Base-by-base conservation (phyloP, 2,888 invertebrate genomes). In the Lasioglossum morio region DNA sequence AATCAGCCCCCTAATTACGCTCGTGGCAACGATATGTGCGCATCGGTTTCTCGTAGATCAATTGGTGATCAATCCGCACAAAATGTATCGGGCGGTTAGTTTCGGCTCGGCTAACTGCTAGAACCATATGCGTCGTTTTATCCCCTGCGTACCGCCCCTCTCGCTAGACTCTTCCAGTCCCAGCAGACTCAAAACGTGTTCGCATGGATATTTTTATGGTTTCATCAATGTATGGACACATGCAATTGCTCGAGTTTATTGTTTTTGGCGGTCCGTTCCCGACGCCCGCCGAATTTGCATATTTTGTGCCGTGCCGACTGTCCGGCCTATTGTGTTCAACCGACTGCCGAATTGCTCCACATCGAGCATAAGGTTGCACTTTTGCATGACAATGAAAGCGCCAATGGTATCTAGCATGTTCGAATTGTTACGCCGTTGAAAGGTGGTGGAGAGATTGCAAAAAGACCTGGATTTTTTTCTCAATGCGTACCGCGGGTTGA, bases 141-240 rank as follows among this genome's bases (percentile, higher is more conserved):
- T 77, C 77, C 57, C 63, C 82, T 23, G 48, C 57, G 86, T 7
- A 74, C 72, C 79, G 23, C 70, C 79, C 69, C 57, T 57, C 81
- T 78, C 79, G 12, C 37, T 70, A 30, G 34, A 72, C 81, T 73
- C 70, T 82, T 81, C 66, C 48, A 72, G 77, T 73, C 80, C 46
- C 82, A 60, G 37, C 79, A 75, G 73, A 34, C 57, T 3, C 79
- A 63, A 77, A 80, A 66, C 91, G 86, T 91, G 91, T 91, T 87
- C 88, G 80, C 89, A 81, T 84, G 85, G 92, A 92, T 93, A 93
- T 93, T 94, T 94, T 92, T 93, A 93, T 92, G 92, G 91, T 92
- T 94, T 91, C 91, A 92, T 93, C 93, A 93, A 93, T 92, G 93
- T 93, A 93, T 92, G 94, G 94, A 94, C 94, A 93, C 94, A 92